Evolutionary conservation across 2,797 vertebrate species (phyloP), one percentile per base, ranked within the genome.

Genomic region (Sebastolobus altivelis): DNA sequence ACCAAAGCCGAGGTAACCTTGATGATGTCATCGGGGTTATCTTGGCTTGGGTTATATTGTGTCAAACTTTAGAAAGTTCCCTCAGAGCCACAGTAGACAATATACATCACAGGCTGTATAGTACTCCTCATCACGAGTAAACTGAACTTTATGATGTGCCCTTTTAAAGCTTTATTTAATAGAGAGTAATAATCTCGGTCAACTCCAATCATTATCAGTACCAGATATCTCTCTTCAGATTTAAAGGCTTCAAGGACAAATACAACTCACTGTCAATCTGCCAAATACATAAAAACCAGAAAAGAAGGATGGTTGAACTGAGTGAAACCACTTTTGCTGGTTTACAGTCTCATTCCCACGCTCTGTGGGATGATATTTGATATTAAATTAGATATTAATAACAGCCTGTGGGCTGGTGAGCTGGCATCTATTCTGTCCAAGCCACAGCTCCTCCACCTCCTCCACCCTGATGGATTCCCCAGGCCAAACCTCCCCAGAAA

Each of bases 311-410:
- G 14, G 25, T 67, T 31, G 70, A 56, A 76, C 38, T 78, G 3
- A 78, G 72, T 80, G 8, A 59, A 80, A 67, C 85, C 82, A 71
- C 72, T 62, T 35, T 61, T 67, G 13, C 49, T 87, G 78, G 65
- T 69, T 81, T 70, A 22, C 61, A 72, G 72, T 37, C 62, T 31
- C 43, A 60, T 85, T 91, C 86, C 82, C 92, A 91, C 22, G 59
- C 61, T 72, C 81, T 54, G 38, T 60, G 31, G 63, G 68, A 72
- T 54, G 77, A 69, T 80, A 87, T 90, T 80, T 78, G 72, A 75
- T 84, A 84, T 92, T 87, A 56, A 84, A 92, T 83, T 69, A 55
- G 61, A 81, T 70, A 78, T 91, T 92, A 92, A 90, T 92, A 81
- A 85, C 62, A 87, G 71, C 46, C 70, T 82, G 25, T 68, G 65